These are phyloP conservation scores for Julus scandinavius DNA, from an alignment of 2,888 invertebrate species.

Conservation along the genomic window DNA sequence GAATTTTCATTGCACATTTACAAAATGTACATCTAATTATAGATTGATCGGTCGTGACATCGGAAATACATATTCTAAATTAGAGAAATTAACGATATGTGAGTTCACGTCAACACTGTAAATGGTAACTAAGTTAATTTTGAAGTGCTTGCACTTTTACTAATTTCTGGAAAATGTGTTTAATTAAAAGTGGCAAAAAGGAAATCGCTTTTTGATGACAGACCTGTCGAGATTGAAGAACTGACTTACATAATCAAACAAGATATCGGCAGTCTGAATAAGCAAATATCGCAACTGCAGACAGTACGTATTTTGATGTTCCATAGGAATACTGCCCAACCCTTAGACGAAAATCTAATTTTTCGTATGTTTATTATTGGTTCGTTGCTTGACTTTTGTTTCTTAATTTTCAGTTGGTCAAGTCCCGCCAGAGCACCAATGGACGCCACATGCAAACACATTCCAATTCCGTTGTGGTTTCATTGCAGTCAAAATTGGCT, in stretches of 20 bases:
- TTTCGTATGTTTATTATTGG: not conserved
- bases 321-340: no score
- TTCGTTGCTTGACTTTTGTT: slow-evolving; percentile 56
- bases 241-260: slow-evolving; percentile 97
- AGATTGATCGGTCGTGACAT: slow-evolving; percentile 95
- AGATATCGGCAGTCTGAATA: slow-evolving; percentile 92
- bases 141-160: not conserved
- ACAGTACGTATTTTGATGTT: slow-evolving; percentile 60
- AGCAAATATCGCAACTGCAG: slow-evolving; percentile 88
- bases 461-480: slow-evolving; percentile 91
- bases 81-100: slow-evolving; percentile 95
- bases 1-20: no score
- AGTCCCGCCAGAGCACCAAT: slow-evolving; percentile 63
- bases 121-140: not conserved
- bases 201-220: slow-evolving; percentile 96
- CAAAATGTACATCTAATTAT: slow-evolving; percentile 55
- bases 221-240: slow-evolving; percentile 96
- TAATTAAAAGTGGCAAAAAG: slow-evolving; percentile 89
- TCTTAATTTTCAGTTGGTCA: slow-evolving; percentile 61
- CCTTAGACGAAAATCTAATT: no score
- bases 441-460: slow-evolving; percentile 88
- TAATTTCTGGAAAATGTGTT: slow-evolving; percentile 47
- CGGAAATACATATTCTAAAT: slow-evolving; percentile 93
- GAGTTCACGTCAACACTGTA: slow-evolving; percentile 69
- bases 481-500: slow-evolving; percentile 92